These are phyloP conservation scores for Aquatica leii DNA, from an alignment of 2,888 invertebrate genomes.

Conservation along the genomic window DNA sequence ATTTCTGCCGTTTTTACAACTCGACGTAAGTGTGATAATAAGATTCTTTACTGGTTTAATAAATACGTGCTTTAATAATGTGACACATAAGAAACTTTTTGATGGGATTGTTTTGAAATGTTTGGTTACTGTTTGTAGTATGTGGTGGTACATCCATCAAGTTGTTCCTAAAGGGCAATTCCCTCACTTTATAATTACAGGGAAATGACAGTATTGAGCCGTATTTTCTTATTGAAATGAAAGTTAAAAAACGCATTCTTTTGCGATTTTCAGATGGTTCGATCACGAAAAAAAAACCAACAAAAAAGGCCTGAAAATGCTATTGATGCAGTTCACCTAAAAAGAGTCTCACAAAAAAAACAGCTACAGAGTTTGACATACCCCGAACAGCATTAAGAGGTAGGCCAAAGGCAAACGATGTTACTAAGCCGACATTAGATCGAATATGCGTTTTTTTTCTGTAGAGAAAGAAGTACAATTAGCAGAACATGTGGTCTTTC, in stretches of 20 bases:
- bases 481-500: neutral
- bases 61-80: neutral
- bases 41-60: neutral
- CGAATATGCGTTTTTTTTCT: neutral
- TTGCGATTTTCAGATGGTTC: neutral
- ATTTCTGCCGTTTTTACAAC: neutral
- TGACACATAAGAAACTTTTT: neutral
- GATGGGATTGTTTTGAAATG: neutral
- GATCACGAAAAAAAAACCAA: neutral
- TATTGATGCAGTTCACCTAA: neutral
- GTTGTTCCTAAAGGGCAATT: neutral
- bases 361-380: neutral
- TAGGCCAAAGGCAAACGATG: neutral
- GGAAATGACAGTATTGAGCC: neutral
- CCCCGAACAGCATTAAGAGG: neutral
- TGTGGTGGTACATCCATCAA: neutral
- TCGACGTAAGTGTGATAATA: neutral
- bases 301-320: neutral
- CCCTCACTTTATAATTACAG: neutral
- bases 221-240: constrained; percentile 5
- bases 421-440: constrained; percentile 2
- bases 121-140: neutral
- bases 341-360: neutral
- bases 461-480: neutral
- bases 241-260: neutral